Base-by-base conservation (phyloP, 2,113 vertebrate species). In the Trematocara macrostoma region DNA sequence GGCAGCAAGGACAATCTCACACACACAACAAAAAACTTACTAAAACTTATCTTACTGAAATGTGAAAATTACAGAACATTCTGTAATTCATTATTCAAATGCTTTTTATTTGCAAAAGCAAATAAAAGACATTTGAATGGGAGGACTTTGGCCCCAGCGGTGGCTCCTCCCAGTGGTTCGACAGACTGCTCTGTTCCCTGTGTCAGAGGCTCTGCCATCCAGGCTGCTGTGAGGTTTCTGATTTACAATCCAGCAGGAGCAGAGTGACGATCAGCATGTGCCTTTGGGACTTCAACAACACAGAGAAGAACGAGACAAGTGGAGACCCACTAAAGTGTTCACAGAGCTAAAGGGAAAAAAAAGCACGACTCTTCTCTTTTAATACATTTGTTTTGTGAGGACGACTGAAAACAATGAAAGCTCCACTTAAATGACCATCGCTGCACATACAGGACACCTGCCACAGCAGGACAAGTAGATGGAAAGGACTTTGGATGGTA, bases 141-240 rank as follows among this genome's bases (percentile, higher is more conserved):
- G 91, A 90, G 89, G 92, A 94, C 91, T 93, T 88, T 90, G 74
- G 34, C 53, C 71, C 71, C 4, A 0, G 31, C 11, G 2, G 31
- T 69, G 57, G 57, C 93, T 93, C 92, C 94, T 47, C 95, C 94
- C 92, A 11, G 6, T 49, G 67, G 53, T 78, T 76, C 34, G 74
- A 79, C 82, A 84, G 84, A 14, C 6, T 12, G 71, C 11, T 4
- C n/a, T 86, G 42, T 20, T 78, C 52, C 86, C 14, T 88, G 71
- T 83, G 78, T 29, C 20, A n/a, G 26, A 86, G 89, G 3, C 20
- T 84, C 35, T 83, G 74, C 80, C 47, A 67, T 49, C 4, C 55
- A 40, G 74, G 14, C 84, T 82, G 84, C 67, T 51, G 18, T 10
- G 18, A 52, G 53, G 7, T 59, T 18, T 83, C 23, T 84, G 81